Percentiles rank a stretch among this genome's conserved stretches.
phyloP scores from a whole-genome alignment of 2,113 vertebrate species.

The Suricata suricatta region DNA sequence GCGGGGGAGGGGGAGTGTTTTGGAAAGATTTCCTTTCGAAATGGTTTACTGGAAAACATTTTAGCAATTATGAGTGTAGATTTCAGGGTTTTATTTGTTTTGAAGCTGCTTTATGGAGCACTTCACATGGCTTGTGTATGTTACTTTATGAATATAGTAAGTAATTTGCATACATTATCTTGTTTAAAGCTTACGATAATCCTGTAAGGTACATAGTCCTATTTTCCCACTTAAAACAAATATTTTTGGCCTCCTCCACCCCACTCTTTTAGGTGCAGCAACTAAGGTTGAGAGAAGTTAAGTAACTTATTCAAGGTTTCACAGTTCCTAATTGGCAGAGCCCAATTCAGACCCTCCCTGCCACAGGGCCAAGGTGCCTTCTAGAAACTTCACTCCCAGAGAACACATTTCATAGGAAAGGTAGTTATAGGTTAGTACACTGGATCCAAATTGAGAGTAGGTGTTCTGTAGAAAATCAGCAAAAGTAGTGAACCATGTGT shows the following conservation, averaged over 20 bases:
- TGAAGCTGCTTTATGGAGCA: background rate
- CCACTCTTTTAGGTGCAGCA: background rate
- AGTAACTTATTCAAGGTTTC: background rate
- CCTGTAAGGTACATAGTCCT: background rate
- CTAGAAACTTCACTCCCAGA: background rate
- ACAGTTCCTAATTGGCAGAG: background rate
- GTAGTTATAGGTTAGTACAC: background rate
- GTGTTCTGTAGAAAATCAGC: background rate
- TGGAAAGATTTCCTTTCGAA: background rate
- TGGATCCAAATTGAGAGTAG: background rate
- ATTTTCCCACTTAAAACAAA: background rate
- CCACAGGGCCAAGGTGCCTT: background rate
- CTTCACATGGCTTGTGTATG: background rate
- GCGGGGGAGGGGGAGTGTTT: background rate
- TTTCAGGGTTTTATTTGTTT: constrained; percentile 9
- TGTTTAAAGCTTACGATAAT: background rate
- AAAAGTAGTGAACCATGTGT: background rate
- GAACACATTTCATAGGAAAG: background rate
- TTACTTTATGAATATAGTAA: background rate
- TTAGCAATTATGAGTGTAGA: background rate
- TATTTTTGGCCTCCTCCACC: background rate
- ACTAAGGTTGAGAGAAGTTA: background rate
- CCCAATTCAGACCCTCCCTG: background rate
- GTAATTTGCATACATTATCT: background rate
- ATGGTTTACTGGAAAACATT: background rate